These are phyloP conservation scores for Miichthys miiuy DNA, from an alignment of 2,797 vertebrate genomes.

Conservation along the genomic window DNA sequence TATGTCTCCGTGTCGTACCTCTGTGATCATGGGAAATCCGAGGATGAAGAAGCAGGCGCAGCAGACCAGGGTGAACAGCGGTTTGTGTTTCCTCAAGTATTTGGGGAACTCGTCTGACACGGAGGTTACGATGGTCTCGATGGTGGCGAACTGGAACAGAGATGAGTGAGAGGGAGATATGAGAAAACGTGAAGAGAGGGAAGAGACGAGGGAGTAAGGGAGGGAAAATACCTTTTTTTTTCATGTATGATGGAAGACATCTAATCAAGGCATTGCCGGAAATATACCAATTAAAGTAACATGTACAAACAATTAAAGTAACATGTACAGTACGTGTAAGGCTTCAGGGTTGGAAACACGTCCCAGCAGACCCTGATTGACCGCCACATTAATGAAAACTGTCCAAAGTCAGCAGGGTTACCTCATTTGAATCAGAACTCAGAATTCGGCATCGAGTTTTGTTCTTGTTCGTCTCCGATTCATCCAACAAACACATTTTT, in stretches of 20 bases:
- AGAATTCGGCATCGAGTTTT: constrained; percentile 1
- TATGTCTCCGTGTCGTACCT: constrained; percentile 82
- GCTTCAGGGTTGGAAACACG: not conserved
- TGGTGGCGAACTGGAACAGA: constrained; percentile 92
- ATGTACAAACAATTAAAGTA: not conserved
- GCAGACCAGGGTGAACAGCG: constrained; percentile 94
- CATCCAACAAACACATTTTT: constrained; percentile 24
- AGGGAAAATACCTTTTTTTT: not conserved
- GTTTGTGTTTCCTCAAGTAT: constrained; percentile 95
- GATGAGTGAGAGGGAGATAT: not conserved
- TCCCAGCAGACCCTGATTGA: constrained; percentile 7
- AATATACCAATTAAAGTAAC: not conserved
- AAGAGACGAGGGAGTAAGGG: not conserved
- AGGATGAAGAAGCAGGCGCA: constrained; percentile 93
- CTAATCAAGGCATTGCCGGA: not conserved
- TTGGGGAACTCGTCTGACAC: constrained; percentile 97
- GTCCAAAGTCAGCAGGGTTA: constrained; percentile 44
- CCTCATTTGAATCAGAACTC: constrained; percentile 39
- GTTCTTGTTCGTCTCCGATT: constrained; percentile 27
- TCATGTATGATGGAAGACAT: not conserved
- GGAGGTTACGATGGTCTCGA: constrained; percentile 98
- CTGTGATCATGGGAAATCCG: constrained; percentile 99
- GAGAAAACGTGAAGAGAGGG: not conserved
- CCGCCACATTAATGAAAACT: constrained; percentile 8
- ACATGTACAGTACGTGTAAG: not conserved